phyloP scores from a whole-genome alignment of 2,113 vertebrate species.

The Gopherus flavomarginatus region DNA sequence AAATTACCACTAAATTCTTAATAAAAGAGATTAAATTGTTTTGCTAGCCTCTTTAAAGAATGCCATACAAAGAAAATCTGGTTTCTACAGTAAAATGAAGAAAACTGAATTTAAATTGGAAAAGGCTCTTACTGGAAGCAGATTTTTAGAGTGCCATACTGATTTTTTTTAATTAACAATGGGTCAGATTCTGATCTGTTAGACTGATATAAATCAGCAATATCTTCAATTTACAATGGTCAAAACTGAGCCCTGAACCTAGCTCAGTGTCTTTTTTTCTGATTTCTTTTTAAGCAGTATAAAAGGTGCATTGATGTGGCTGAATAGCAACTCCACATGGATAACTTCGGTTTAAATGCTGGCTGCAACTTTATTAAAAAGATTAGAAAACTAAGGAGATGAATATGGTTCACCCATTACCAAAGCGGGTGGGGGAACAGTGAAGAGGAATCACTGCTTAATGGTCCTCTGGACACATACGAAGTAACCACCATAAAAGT shows the following conservation, averaged over 20 bases:
- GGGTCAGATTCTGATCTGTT: not conserved
- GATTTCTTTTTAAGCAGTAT: not conserved
- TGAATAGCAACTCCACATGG: not conserved
- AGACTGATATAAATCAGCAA: not conserved
- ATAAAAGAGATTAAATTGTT: not conserved
- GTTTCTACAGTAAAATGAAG: not conserved
- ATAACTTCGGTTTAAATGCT: not conserved
- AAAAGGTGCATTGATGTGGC: not conserved
- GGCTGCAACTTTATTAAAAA: not conserved
- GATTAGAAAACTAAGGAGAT: not conserved
- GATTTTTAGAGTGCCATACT: not conserved
- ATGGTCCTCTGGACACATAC: not conserved
- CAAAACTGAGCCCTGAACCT: not conserved
- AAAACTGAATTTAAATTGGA: not conserved
- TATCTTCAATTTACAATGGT: not conserved
- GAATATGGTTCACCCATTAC: not conserved
- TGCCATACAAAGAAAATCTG: not conserved
- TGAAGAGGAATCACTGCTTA: not conserved
- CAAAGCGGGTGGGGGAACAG: not conserved
- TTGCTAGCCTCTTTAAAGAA: not conserved
- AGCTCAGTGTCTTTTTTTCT: not conserved
- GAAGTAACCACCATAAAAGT: not conserved
- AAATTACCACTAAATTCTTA: constrained; percentile 9
- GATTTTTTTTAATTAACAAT: not conserved
- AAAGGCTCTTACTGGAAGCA: not conserved